A percentile compares a stretch with the other conserved stretches of the same genome.
phyloP scores from a whole-genome alignment of 2,113 vertebrate species.

The Nycticorax nycticorax region DNA sequence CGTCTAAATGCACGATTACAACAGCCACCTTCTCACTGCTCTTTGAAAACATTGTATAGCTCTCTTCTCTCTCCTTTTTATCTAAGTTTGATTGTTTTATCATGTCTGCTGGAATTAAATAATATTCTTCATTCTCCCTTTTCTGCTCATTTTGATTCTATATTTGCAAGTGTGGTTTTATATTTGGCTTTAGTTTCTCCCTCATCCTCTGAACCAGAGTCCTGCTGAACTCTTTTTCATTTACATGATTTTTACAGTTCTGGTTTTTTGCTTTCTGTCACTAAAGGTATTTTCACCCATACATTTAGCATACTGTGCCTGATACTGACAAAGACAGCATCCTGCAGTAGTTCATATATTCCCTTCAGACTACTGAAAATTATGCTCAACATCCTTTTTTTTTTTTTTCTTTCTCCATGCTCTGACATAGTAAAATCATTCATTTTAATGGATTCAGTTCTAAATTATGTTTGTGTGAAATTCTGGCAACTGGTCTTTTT shows the following conservation, averaged over 20 bases:
- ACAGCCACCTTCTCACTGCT: neutral
- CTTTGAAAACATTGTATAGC: neutral
- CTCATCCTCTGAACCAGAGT: neutral
- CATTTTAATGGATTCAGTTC: neutral
- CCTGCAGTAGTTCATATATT: neutral
- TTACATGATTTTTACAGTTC: neutral
- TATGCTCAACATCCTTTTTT: neutral
- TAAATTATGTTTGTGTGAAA: neutral
- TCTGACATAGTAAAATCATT: neutral
- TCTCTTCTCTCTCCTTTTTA: neutral
- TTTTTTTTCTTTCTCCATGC: neutral
- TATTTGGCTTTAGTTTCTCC: neutral
- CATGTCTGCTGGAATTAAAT: neutral
- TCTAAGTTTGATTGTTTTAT: neutral
- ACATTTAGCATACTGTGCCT: neutral
- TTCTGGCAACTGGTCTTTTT: neutral
- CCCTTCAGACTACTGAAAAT: neutral
- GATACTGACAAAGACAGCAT: neutral
- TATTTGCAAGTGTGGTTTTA: neutral
- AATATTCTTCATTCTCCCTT: neutral
- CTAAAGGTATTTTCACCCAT: neutral
- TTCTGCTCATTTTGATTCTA: neutral
- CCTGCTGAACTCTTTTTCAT: neutral
- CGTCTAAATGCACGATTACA: neutral
- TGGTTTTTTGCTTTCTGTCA: neutral